Conservation (phyloP, 2,888 invertebrate genomes). For the Nineta flava region DNA sequence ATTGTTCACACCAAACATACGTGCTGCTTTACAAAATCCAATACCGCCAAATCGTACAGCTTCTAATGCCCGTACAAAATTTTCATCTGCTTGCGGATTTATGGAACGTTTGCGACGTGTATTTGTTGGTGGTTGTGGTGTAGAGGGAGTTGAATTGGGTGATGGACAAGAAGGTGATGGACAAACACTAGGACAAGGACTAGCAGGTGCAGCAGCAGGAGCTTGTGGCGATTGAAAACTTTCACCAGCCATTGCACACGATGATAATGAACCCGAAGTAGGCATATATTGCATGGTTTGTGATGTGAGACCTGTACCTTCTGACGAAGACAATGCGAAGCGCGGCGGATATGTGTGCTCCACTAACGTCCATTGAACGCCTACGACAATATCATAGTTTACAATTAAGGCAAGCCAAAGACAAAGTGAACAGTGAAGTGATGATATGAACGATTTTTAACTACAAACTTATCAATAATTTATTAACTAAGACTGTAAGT, state of each 20-base stretch:
- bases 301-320: conserved; percentile 20
- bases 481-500: background rate
- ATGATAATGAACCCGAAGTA: conserved; percentile 20
- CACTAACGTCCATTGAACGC: conserved; percentile 75
- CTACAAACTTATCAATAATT: background rate
- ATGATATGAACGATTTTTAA: conserved; percentile 3
- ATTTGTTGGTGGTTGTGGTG: conserved; percentile 27
- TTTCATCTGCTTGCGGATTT: conserved; percentile 70
- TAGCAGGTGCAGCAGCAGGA: conserved; percentile 10
- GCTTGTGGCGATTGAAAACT: conserved; percentile 7
- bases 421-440: conserved; percentile 12
- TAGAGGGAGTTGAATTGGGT: conserved; percentile 25
- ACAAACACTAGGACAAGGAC: conserved; percentile 18
- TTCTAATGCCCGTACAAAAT: conserved; percentile 65
- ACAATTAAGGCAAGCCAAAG: conserved; percentile 21
- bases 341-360: conserved; percentile 59
- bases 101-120: conserved; percentile 53
- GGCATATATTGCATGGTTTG: conserved; percentile 23
- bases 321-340: conserved; percentile 34
- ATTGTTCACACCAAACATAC: conserved; percentile 73
- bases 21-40: conserved; percentile 72
- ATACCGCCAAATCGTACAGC: conserved; percentile 71
- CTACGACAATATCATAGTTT: conserved; percentile 37
- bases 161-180: conserved; percentile 23
- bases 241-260: conserved; percentile 11